Evolutionary conservation across 2,113 vertebrate species (phyloP), one percentile per base, ranked within the genome.

Genomic region (Myanophis thanlyinensis): DNA sequence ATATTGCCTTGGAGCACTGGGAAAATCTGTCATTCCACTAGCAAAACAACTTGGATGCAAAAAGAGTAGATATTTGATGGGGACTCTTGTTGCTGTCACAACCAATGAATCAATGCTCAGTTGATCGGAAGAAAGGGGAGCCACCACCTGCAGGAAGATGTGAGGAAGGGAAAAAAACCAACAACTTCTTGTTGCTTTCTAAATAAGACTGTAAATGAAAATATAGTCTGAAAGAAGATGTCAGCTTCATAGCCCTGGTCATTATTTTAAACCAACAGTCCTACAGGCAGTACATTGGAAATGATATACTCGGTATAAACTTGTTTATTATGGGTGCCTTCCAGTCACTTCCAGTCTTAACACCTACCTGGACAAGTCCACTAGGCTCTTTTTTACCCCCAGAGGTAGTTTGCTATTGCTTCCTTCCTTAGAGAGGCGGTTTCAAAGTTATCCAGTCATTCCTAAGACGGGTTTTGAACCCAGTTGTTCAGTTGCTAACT

Each of bases 21-120:
- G 92, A 56, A 47, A 30, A 62, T 52, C 85, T 88, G 88, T 89
- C 52, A 85, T 85, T 92, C 84, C 27, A 53, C 30, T 59, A 56
- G 51, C 92, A 92, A 85, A 92, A 93, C 27, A 90, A 93, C 84
- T 93, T 56, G 51, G 46, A 44, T 2, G 85, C 18, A 73, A 5
- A 46, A 67, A 47, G 89, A 49, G 5, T 85, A 18, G 12, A 3
- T 11, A 73, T 48, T 5, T 89, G 0, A 27, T 85, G 62, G 51
- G 89, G 62, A 44, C 5, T 1, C 87, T 87, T 56, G 88, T 49
- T 62, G 54, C 6, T 67, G 62, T 67, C 62, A 5, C 62, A 67
- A 67, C 62, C 62, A 67, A 67, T 67, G 30, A 67, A 67, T 35
- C 62, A 67, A 67, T 30, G 35, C 62, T 35, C 62, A 67, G 13